Conservation (phyloP, 2,888 invertebrate genomes). For the Diadromus collaris region DNA sequence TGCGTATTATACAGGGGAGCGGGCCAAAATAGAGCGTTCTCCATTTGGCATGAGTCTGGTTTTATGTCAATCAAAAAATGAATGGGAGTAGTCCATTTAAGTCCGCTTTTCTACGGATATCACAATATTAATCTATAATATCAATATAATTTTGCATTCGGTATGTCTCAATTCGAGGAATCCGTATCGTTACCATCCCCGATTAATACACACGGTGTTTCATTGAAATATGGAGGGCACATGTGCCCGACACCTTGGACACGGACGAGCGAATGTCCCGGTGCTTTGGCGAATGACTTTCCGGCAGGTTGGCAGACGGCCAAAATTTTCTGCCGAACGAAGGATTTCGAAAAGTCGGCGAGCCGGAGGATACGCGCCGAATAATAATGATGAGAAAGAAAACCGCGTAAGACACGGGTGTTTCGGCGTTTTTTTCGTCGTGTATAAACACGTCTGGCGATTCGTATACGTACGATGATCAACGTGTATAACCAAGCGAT, state of each 20-base stretch:
- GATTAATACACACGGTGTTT: background rate
- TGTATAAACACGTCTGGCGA: constrained; percentile 56
- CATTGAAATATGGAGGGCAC: constrained; percentile 32
- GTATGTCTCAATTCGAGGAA: constrained; percentile 2
- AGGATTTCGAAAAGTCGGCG: constrained; percentile 44
- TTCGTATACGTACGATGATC: constrained; percentile 48
- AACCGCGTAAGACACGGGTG: constrained; percentile 21
- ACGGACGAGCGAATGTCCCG: constrained; percentile 30
- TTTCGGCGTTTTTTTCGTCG: constrained; percentile 38
- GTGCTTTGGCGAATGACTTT: constrained; percentile 40
- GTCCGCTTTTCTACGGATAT: background rate
- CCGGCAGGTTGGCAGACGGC: constrained; percentile 32
- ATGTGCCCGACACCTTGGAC: constrained; percentile 33
- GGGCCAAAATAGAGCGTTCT: no score
- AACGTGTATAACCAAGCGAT: constrained; percentile 58
- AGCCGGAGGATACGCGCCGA: constrained; percentile 28
- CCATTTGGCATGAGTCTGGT: no score
- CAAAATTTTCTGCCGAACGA: constrained; percentile 54
- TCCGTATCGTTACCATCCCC: background rate
- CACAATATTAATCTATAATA: background rate
- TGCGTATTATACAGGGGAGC: no score
- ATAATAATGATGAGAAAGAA: constrained; percentile 36
- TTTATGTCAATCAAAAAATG: no score
- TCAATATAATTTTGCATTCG: background rate
- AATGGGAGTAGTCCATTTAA: no score